Evolutionary conservation across 2,888 invertebrate species (phyloP), one percentile per base, ranked within the genome.

Genomic region (Charanyca ferruginea): DNA sequence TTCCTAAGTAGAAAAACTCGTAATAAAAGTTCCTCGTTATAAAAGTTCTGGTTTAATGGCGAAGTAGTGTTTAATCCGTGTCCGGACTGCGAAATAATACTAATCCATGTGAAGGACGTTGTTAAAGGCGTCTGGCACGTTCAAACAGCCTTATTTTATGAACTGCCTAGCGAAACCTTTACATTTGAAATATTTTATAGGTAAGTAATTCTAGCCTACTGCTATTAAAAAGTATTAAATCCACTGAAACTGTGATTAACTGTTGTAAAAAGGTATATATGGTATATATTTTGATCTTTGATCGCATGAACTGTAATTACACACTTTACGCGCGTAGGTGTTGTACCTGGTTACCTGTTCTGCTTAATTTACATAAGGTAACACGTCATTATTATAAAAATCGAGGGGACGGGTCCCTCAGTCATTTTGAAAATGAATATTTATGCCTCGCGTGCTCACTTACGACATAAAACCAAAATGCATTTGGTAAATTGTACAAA

Each of bases 1-100:
- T 35, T 62, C 38, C 65, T 74, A 77, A 82, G 80, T 82, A 77
- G 61, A 74, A 81, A 79, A 20, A 41, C 63, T 75, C 64, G 80
- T 79, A 79, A 77, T 67, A 71, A 79, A 79, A 69, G 64, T 76
- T 74, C 60, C 63, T 75, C 64, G 80, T 79, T 82, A 77, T 67
- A 71, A 79, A 79, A 69, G 64, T 76, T 74, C 60, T 71, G 51
- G 48, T 76, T 76, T 79, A 79, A 80, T 81, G 69, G 68, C 38
- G 45, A 78, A 75, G 66, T 58, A 72, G 63, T 81, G 77, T 65
- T 74, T 81, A 81, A 81, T 77, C 81, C 83, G 74, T 80, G 81
- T 70, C 69, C 60, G 66, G 79, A 72, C 66, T 75, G 57, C 55
- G 74, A 74, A 74, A 80, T 81, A 79, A 73, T 66, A 70, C 45